phyloP scores from a whole-genome alignment of 2,113 vertebrate species.

The Eclectus roratus region DNA sequence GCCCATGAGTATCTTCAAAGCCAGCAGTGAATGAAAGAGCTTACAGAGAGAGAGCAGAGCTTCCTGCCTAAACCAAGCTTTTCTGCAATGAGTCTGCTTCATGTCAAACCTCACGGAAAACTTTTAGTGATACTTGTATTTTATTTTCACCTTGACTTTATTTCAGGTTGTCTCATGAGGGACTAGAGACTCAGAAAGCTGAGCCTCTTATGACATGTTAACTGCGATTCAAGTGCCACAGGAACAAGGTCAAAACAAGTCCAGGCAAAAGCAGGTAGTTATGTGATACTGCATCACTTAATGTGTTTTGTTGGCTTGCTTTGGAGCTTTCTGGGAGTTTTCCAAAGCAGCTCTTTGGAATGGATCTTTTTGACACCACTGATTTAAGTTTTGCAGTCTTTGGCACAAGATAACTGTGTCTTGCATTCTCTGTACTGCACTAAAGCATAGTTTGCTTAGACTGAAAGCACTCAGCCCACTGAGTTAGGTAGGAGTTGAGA shows the following conservation, averaged over 20 bases:
- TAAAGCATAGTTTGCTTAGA: background rate
- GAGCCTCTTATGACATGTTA: background rate
- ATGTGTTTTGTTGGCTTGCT: background rate
- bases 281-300: background rate
- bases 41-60: background rate
- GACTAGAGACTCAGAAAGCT: background rate
- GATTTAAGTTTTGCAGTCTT: background rate
- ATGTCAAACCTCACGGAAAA: background rate
- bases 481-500: background rate
- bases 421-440: background rate
- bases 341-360: background rate
- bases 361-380: background rate
- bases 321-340: background rate
- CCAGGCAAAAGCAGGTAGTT: background rate
- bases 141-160: background rate
- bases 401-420: accelerated
- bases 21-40: background rate
- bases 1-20: background rate
- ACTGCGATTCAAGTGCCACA: background rate
- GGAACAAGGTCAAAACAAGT: background rate
- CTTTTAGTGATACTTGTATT: background rate
- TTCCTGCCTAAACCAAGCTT: background rate
- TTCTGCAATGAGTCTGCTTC: background rate
- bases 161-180: background rate
- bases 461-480: background rate